Percentiles rank a stretch among this genome's conserved stretches.
These are phyloP conservation scores for Zonitis immaculata DNA, from an alignment of 2,888 invertebrate species.

Conservation along the genomic window DNA sequence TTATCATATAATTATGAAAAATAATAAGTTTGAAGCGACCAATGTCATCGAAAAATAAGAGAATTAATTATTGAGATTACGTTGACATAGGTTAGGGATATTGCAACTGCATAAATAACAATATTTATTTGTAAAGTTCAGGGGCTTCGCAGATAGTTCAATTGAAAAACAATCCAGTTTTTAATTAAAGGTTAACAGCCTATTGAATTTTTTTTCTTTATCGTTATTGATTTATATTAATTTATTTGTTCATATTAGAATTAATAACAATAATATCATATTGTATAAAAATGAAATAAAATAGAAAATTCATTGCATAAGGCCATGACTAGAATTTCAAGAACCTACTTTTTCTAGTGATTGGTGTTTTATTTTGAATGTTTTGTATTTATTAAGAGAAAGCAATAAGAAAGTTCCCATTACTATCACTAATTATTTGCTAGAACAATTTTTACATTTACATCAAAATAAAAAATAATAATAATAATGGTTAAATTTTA, in stretches of 20 bases:
- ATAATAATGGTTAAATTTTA: background rate
- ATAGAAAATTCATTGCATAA: background rate
- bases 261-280: background rate
- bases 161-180: constrained; percentile 25
- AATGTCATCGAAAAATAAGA: constrained; percentile 23
- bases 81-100: constrained; percentile 36
- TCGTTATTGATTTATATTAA: background rate
- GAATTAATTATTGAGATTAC: constrained; percentile 18
- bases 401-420: constrained; percentile 31
- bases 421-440: constrained; percentile 30
- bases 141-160: constrained; percentile 29
- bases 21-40: constrained; percentile 11
- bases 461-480: constrained; percentile 6
- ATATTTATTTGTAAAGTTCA: constrained; percentile 33
- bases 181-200: constrained; percentile 27
- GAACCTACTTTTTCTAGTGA: constrained; percentile 32
- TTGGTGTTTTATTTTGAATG: constrained; percentile 17
- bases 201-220: background rate
- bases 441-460: constrained; percentile 19
- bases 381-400: constrained; percentile 30
- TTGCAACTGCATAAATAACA: constrained; percentile 29
- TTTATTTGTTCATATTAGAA: no score
- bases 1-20: constrained; percentile 18
- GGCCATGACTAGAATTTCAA: constrained; percentile 4
- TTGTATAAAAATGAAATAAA: no score